phyloP scores from a whole-genome alignment of 2,797 vertebrate genomes.

The Crax fasciolata region DNA sequence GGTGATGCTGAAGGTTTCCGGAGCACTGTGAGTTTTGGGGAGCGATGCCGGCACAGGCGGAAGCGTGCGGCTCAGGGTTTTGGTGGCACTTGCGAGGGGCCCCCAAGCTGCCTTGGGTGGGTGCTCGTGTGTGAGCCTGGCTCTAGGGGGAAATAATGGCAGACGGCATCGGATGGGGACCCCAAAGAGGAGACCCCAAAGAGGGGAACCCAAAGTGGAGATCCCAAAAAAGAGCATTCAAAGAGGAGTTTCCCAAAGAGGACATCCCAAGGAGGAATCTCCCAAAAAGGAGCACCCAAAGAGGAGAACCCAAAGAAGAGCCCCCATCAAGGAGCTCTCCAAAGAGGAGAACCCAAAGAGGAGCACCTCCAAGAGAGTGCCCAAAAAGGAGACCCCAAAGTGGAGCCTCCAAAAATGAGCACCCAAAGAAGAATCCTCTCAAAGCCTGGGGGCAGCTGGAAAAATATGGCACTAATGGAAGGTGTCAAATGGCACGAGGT shows the following conservation, averaged over 20 bases:
- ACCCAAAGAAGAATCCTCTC: background rate
- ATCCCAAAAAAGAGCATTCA: background rate
- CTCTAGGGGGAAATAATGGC: accelerated
- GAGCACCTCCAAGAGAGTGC: no score
- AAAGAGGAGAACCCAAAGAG: background rate
- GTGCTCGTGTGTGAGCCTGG: accelerated
- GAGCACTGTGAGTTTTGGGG: background rate
- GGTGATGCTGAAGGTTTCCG: background rate
- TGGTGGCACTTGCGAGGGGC: accelerated
- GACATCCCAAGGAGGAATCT: no score
- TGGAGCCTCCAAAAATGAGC: background rate
- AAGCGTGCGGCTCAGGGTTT: background rate
- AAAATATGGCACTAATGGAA: background rate
- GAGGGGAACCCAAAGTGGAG: no score
- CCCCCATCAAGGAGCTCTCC: no score
- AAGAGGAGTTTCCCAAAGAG: background rate
- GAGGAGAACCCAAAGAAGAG: no score
- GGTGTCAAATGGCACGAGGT: accelerated
- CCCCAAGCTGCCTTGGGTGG: accelerated
- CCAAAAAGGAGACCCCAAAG: no score
- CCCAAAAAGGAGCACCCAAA: no score
- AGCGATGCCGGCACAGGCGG: background rate
- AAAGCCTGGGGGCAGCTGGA: background rate
- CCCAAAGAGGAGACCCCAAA: background rate
- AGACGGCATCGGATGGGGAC: accelerated